A percentile compares a stretch with the other conserved stretches of the same genome.
Evolutionary conservation across 2,797 vertebrate species (phyloP).

Genomic region (Cirrhinus mrigala): DNA sequence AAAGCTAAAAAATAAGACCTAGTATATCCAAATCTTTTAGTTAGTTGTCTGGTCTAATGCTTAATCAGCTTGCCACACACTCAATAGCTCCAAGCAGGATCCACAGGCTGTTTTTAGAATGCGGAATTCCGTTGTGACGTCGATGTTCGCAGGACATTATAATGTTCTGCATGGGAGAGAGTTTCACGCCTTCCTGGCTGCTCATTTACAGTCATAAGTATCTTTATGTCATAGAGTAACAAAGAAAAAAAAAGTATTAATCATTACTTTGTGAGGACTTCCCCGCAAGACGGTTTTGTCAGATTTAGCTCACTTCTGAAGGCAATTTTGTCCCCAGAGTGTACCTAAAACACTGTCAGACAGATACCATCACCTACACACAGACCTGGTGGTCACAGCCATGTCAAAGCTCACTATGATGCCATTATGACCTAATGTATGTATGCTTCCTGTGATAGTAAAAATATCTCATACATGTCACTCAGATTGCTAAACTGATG

Average conservation of each 20-base stretch:
- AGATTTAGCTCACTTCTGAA: not conserved
- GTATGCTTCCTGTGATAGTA: not conserved
- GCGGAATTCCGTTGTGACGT: conserved; percentile 57
- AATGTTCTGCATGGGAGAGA: not conserved
- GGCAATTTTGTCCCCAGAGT: not conserved
- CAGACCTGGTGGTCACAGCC: not conserved
- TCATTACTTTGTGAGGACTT: no score
- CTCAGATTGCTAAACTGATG: not conserved
- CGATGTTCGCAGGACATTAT: not conserved
- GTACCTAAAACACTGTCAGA: not conserved
- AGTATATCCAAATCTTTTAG: not conserved
- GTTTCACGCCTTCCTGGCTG: not conserved
- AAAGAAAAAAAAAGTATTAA: not conserved
- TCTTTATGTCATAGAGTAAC: not conserved
- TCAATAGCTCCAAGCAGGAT: conserved; percentile 4
- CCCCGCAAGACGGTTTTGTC: not conserved
- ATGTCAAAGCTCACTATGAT: not conserved
- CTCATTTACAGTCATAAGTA: not conserved
- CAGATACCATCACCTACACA: not conserved
- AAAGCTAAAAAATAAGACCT: not conserved
- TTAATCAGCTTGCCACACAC: conserved; percentile 13
- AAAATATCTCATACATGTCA: not conserved
- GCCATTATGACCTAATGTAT: not conserved
- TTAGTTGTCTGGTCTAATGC: not conserved
- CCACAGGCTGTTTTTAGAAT: conserved; percentile 48